A percentile compares a stretch with the other conserved stretches of the same genome.
Conservation (phyloP, 2,888 invertebrate species). For the Synanthedon myopaeformis region DNA sequence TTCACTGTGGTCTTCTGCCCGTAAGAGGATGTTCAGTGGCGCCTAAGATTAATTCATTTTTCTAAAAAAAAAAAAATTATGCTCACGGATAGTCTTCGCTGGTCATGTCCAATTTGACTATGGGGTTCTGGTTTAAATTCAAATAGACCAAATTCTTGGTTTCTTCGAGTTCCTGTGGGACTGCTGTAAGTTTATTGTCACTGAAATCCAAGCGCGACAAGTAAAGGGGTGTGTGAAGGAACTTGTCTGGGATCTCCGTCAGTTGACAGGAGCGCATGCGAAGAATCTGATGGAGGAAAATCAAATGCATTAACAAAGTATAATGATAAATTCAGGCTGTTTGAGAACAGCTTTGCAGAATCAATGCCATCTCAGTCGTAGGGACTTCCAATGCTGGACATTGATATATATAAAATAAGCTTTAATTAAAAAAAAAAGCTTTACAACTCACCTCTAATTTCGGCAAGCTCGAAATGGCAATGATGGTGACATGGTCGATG, state of each 20-base stretch:
- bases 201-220: constrained; percentile 76
- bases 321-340: neutral
- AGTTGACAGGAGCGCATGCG: constrained; percentile 78
- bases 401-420: constrained; percentile 2
- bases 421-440: neutral
- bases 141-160: constrained; percentile 72
- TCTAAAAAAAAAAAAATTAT: too few species aligned
- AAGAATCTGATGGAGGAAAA: constrained; percentile 56
- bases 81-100: constrained; percentile 46
- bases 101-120: constrained; percentile 61
- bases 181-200: constrained; percentile 70
- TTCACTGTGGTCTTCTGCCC: too few species aligned
- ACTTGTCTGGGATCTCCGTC: constrained; percentile 70
- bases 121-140: constrained; percentile 78
- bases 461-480: constrained; percentile 75
- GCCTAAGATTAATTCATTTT: too few species aligned
- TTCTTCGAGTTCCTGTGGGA: constrained; percentile 73
- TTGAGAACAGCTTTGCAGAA: too few species aligned
- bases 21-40: too few species aligned
- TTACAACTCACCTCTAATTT: constrained; percentile 72
- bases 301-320: neutral
- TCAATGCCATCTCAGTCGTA: too few species aligned
- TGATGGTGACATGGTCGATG: constrained; percentile 73
- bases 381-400: too few species aligned
- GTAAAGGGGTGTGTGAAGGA: constrained; percentile 76